phyloP scores from a whole-genome alignment of 1,140 invertebrate genomes.

The Panonychus citri region DNA sequence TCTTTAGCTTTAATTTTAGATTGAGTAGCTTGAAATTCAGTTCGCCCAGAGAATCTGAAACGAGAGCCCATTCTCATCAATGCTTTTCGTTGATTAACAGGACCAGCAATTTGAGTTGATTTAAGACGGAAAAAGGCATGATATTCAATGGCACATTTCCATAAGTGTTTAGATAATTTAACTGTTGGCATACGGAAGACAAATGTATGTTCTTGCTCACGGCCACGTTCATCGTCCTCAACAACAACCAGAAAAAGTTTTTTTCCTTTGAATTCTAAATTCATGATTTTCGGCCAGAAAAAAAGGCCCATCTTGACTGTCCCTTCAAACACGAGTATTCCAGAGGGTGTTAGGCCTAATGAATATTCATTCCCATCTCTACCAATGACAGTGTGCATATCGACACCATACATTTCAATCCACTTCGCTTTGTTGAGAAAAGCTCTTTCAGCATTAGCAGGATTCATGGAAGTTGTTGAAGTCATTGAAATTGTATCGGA shows the following conservation, averaged over 20 bases:
- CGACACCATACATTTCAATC: constrained; percentile 60
- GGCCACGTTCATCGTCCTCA: constrained; percentile 79
- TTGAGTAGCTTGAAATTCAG: constrained; percentile 76
- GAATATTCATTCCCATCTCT: constrained; percentile 92
- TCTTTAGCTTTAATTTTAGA: constrained; percentile 64
- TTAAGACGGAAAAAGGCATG: constrained; percentile 83
- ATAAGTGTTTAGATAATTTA: constrained; percentile 84
- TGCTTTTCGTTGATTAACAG: constrained; percentile 19
- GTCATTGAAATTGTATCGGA: constrained; percentile 1
- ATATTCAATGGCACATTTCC: constrained; percentile 94
- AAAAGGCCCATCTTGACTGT: constrained; percentile 94
- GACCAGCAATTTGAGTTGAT: constrained; percentile 19
- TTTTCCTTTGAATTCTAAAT: constrained; percentile 87
- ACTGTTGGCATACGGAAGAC: constrained; percentile 35
- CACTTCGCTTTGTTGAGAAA: constrained; percentile 56
- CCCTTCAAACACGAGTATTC: constrained; percentile 82
- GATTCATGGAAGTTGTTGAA: constrained; percentile 15
- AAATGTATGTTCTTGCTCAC: constrained; percentile 79
- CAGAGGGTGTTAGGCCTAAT: constrained; percentile 85
- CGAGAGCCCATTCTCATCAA: constrained; percentile 29
- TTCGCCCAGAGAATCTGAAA: constrained; percentile 40
- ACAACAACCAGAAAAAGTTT: constrained; percentile 81
- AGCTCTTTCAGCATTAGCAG: constrained; percentile 42
- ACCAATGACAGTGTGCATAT: constrained; percentile 50
- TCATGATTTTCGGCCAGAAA: constrained; percentile 91